Evolutionary conservation across 2,888 invertebrate species (phyloP).

Genomic region (Phanerotoma sp.): DNA sequence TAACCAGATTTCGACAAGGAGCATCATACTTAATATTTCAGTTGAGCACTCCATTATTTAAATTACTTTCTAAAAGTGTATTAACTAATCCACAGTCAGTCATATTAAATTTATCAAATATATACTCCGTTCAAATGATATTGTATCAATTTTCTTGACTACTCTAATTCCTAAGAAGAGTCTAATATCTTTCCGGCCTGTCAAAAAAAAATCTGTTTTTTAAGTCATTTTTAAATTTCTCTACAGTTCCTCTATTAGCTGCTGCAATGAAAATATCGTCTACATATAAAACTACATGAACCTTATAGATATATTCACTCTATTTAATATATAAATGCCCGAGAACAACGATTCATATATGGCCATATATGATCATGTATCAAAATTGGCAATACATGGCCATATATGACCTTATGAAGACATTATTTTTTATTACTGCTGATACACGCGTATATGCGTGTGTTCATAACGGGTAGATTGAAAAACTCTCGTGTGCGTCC

Average conservation of each 20-base stretch:
- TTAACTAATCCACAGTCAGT: constrained; percentile 28
- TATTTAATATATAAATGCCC: constrained; percentile 14
- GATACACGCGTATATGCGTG: no score
- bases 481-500: no score
- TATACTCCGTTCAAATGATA: constrained; percentile 30
- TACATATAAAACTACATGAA: constrained; percentile 10
- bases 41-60: constrained; percentile 17
- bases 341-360: no score
- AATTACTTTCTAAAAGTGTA: constrained; percentile 25
- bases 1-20: constrained; percentile 26
- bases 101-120: constrained; percentile 35
- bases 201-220: constrained; percentile 19
- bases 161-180: constrained; percentile 25
- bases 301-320: neutral
- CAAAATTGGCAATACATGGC: no score
- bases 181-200: constrained; percentile 19
- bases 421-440: no score
- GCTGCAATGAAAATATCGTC: constrained; percentile 8
- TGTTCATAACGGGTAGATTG: no score
- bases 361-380: no score
- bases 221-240: constrained; percentile 9
- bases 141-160: neutral
- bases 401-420: no score
- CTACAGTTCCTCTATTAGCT: neutral
- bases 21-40: constrained; percentile 15